Conservation (phyloP, 2,888 invertebrate species). For the Protula sp. region DNA sequence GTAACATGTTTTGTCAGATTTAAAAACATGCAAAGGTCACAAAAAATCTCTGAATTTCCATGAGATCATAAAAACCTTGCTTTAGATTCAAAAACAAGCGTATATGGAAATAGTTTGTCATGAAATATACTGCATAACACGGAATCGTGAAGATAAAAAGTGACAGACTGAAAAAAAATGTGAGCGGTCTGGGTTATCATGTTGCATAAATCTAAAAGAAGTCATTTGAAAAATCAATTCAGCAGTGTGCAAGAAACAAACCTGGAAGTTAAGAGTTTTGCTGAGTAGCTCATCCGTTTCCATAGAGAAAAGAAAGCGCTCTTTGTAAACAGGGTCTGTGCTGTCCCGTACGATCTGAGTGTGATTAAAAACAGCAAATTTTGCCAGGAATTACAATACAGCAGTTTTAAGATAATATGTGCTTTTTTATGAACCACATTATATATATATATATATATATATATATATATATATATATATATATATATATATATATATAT, state of each 20-base stretch:
- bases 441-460: neutral
- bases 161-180: too few relatives aligned
- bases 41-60: neutral
- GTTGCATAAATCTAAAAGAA: too few relatives aligned
- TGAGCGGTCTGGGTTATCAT: too few relatives aligned
- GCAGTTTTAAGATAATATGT: neutral
- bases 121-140: too few relatives aligned
- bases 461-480: neutral
- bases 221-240: too few relatives aligned
- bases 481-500: too few relatives aligned
- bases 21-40: neutral
- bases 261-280: constrained; percentile 64
- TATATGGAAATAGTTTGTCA: too few relatives aligned
- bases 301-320: constrained; percentile 66
- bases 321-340: constrained; percentile 70
- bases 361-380: constrained; percentile 18
- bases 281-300: constrained; percentile 61
- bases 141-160: too few relatives aligned
- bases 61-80: too few relatives aligned
- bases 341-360: constrained; percentile 64
- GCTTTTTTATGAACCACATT: neutral
- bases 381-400: neutral
- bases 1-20: neutral
- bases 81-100: too few relatives aligned
- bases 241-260: too few relatives aligned